A percentile compares a stretch with the other conserved stretches of the same genome.
phyloP scores from a whole-genome alignment of 2,113 vertebrate species.

The Stegostoma tigrinum region DNA sequence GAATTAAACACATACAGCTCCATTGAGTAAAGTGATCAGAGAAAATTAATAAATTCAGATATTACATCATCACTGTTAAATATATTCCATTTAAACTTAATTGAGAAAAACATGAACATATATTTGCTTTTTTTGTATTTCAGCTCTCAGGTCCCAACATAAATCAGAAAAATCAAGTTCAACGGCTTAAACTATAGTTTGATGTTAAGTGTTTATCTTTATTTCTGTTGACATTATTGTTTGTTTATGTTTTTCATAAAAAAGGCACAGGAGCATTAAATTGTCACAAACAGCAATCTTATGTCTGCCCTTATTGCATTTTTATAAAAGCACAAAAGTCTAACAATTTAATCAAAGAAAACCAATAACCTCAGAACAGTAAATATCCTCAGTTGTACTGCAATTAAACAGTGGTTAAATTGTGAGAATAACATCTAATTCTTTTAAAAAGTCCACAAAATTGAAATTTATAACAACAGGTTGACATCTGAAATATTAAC shows the following conservation, averaged over 20 bases:
- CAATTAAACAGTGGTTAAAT: background rate
- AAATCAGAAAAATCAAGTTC: background rate
- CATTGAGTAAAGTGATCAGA: background rate
- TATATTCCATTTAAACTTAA: background rate
- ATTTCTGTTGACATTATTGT: background rate
- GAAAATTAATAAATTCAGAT: background rate
- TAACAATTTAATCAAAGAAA: background rate
- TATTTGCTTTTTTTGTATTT: background rate
- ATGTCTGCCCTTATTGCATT: background rate
- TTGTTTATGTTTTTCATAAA: background rate
- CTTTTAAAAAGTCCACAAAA: background rate
- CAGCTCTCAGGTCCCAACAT: background rate
- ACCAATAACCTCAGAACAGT: background rate
- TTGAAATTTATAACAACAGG: background rate
- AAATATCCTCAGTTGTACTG: background rate
- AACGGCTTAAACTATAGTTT: background rate
- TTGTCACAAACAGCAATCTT: background rate
- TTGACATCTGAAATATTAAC: background rate
- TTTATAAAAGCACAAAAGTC: background rate
- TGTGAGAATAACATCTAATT: background rate
- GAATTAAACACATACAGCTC: background rate
- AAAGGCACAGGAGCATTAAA: background rate
- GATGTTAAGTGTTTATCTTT: background rate
- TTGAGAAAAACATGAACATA: background rate
- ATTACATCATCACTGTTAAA: background rate